Evolutionary conservation across 2,888 invertebrate genomes (phyloP).

Genomic region (Cryptocephalus primarius): DNA sequence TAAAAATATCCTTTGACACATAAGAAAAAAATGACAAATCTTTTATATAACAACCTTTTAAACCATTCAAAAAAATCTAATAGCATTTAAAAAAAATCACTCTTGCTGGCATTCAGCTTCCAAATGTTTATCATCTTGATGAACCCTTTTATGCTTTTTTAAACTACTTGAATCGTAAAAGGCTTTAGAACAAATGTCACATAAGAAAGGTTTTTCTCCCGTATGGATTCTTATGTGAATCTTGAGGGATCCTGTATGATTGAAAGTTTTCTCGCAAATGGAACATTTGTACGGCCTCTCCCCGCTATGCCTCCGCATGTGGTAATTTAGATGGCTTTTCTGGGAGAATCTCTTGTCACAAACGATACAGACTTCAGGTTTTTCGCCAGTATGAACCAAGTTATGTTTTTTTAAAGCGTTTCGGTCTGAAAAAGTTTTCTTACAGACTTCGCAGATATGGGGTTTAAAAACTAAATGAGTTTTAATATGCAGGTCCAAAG

Average conservation of each 20-base stretch:
- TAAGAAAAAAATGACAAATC: no score
- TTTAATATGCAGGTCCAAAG: slow-evolving; percentile 9
- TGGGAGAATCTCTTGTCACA: slow-evolving; percentile 12
- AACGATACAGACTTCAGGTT: slow-evolving; percentile 9
- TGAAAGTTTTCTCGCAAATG: slow-evolving; percentile 4
- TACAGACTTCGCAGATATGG: slow-evolving; percentile 9
- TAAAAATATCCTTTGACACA: no score
- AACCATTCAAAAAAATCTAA: no score
- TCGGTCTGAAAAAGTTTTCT: slow-evolving; percentile 9
- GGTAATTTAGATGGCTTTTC: slow-evolving; percentile 12
- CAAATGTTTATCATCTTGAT: neutral
- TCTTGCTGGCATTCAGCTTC: no score
- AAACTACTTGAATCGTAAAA: slow-evolving; percentile 11
- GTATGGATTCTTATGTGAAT: slow-evolving; percentile 11
- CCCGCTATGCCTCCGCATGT: slow-evolving; percentile 11
- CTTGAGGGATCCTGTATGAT: slow-evolving; percentile 8
- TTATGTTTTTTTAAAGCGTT: slow-evolving; percentile 8
- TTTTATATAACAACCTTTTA: no score
- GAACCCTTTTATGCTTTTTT: slow-evolving; percentile 10
- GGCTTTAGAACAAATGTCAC: slow-evolving; percentile 8
- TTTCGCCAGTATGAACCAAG: slow-evolving; percentile 10
- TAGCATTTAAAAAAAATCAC: no score
- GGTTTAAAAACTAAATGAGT: slow-evolving; percentile 11
- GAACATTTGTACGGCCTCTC: neutral
- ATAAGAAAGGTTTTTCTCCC: slow-evolving; percentile 9